Conservation (phyloP, 2,797 vertebrate genomes). For the Lepidocolaptes lacrymiger region DNA sequence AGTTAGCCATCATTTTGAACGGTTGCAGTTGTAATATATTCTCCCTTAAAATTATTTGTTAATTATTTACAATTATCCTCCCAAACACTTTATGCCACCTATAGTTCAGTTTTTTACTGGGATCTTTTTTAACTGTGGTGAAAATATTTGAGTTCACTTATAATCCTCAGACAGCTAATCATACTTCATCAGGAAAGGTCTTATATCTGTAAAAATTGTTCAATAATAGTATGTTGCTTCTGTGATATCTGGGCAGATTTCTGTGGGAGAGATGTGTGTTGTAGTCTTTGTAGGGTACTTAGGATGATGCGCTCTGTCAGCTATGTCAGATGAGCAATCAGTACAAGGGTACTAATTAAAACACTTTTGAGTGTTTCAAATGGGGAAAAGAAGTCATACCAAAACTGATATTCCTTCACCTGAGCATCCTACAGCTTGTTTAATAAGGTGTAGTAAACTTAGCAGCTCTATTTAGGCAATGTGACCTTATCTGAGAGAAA, state of each 20-base stretch:
- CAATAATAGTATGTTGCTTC: neutral
- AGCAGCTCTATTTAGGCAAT: neutral
- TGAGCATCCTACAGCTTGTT: neutral
- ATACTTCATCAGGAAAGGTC: neutral
- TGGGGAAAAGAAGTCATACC: neutral
- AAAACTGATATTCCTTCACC: neutral
- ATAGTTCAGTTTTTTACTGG: neutral
- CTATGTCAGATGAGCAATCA: neutral
- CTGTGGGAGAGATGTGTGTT: neutral
- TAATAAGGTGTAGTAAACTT: neutral
- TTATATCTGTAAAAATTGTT: neutral
- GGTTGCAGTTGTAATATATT: neutral
- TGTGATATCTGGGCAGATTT: neutral
- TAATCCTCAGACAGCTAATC: neutral
- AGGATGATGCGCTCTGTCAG: neutral
- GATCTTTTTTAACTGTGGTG: neutral
- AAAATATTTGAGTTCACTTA: neutral
- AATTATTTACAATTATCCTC: neutral
- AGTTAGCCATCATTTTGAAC: neutral
- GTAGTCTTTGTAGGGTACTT: neutral
- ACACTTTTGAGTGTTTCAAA: neutral
- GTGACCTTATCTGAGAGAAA: neutral
- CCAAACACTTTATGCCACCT: neutral
- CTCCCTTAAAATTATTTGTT: neutral
- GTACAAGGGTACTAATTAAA: neutral